These are phyloP conservation scores for Nephotettix cincticeps DNA, from an alignment of 1,140 invertebrate species.

Conservation along the genomic window DNA sequence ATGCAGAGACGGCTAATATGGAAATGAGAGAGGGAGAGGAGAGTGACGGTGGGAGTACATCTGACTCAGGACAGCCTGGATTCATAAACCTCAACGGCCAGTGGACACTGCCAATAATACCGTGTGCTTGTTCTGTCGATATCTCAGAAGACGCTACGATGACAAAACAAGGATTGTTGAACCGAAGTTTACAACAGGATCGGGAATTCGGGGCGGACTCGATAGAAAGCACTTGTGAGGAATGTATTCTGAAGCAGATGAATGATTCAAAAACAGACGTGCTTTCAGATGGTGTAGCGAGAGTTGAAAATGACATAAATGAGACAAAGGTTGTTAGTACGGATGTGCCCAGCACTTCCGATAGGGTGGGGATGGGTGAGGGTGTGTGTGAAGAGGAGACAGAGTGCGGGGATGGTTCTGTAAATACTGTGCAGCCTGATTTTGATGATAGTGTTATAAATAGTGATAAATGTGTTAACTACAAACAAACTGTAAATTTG, in stretches of 20 bases:
- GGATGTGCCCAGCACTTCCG: not conserved
- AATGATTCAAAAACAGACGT: not conserved
- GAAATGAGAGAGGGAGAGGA: not conserved
- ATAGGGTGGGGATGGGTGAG: not conserved
- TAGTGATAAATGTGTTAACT: constrained; percentile 2
- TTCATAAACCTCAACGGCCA: constrained; percentile 13
- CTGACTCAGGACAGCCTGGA: not conserved
- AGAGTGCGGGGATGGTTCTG: not conserved
- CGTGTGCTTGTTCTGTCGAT: constrained; percentile 27
- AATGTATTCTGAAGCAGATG: not conserved
- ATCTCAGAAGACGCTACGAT: constrained; percentile 19
- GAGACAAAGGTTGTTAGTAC: not conserved
- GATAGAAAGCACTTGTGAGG: constrained; percentile 7
- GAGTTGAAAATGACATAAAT: not conserved
- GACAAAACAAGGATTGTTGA: constrained; percentile 26
- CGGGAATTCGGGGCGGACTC: not conserved
- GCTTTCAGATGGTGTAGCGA: not conserved
- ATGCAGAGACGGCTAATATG: not conserved
- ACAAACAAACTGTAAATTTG: constrained; percentile 5
- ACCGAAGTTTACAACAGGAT: constrained; percentile 24
- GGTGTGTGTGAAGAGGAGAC: not conserved
- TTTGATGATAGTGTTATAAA: not conserved
- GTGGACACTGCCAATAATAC: constrained; percentile 30
- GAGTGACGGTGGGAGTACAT: not conserved
- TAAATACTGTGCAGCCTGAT: not conserved